Evolutionary conservation across 2,113 vertebrate genomes (phyloP), one percentile per base, ranked within the genome.

Genomic region (Hippopotamus amphibius): DNA sequence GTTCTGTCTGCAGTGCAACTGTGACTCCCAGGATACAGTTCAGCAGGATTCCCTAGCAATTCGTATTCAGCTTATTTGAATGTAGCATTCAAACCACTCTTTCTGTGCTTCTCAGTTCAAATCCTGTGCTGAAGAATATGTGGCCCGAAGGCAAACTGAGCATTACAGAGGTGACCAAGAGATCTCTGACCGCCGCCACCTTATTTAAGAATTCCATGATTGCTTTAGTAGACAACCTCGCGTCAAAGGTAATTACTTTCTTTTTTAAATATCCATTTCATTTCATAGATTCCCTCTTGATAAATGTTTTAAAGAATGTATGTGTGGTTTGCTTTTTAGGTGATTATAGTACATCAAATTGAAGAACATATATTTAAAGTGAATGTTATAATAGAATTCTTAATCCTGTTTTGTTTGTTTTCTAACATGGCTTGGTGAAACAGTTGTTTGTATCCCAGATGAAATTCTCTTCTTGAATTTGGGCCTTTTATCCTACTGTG

Each of bases 151-250:
- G 99, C 57, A 99, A 99, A 88, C 98, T 99, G 98, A 99, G 99
- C 97, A 99, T 99, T 97, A 99, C 99, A 0, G 99, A 99, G 97
- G 99, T 99, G 96, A 99, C 99, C 97, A 99, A 99, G 95, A 98
- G 99, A 0, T 99, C 99, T 6, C 98, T 99, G 93, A 99, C 99
- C 0, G 99, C 99, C 0, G 99, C 99, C 77, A 98, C 99, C 0
- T 99, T 99, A 66, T 99, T 99, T 97, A 99, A 99, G 98, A 99
- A 99, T 98, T 99, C 99, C 93, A 99, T 99, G 99, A 99, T 99
- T 97, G 99, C 99, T 3, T 95, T 99, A 94, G 99, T 99, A 98
- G 99, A 99, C 98, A 99, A 99, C 97, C 98, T 99, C 97, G 99
- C 99, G 57, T 99, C 98, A n/a, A 99, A 99, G 99, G 99, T 99